Evolutionary conservation across 1,140 invertebrate genomes (phyloP).

Genomic region (Galendromus occidentalis): DNA sequence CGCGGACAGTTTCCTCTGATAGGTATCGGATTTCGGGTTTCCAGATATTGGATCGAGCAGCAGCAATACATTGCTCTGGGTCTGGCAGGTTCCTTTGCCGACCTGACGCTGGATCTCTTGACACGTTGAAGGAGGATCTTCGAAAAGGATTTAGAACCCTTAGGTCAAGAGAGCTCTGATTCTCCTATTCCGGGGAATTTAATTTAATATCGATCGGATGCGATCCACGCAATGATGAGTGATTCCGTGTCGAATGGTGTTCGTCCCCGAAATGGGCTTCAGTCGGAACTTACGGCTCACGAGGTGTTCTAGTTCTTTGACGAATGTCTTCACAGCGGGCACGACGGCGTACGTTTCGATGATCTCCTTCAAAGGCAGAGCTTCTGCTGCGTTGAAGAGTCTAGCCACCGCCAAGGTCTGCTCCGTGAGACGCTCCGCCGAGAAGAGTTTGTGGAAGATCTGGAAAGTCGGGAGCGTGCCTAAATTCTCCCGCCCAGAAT

Average conservation of each 20-base stretch:
- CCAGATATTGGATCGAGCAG: slow-evolving; percentile 6
- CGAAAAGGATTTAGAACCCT: no score
- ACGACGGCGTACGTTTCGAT: background rate
- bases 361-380: background rate
- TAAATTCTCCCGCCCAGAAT: no score
- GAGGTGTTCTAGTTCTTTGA: background rate
- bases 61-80: background rate
- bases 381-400: background rate
- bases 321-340: slow-evolving; percentile 8
- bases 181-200: no score
- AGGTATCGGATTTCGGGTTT: background rate
- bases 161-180: no score
- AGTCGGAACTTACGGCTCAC: background rate
- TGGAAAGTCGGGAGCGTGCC: background rate
- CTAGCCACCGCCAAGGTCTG: background rate
- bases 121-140: slow-evolving; percentile 4
- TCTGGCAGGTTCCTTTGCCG: slow-evolving; percentile 1
- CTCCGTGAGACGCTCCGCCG: background rate
- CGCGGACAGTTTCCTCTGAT: background rate
- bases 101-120: background rate
- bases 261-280: no score
- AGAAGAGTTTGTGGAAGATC: slow-evolving; percentile 5
- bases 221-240: no score
- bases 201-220: no score
- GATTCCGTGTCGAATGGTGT: no score